Percentiles rank a stretch among this genome's conserved stretches.
Conservation (phyloP, 2,113 vertebrate species). For the Amazona vittata region DNA sequence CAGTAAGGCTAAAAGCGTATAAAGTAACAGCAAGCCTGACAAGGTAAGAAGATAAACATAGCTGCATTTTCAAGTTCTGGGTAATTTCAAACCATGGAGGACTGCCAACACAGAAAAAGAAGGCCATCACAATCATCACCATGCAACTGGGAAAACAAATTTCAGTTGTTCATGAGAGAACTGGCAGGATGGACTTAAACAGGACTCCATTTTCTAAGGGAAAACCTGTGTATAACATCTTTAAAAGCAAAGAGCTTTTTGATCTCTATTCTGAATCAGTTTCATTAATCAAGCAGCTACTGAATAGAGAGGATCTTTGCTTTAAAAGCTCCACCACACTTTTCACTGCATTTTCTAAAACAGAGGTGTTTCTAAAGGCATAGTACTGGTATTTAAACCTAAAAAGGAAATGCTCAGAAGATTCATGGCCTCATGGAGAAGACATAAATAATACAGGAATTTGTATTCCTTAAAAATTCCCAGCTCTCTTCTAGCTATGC, state of each 20-base stretch:
- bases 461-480: neutral
- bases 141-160: neutral
- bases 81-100: neutral
- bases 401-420: neutral
- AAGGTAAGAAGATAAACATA: slow-evolving; percentile 1
- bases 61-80: neutral
- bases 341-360: neutral
- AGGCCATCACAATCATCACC: neutral
- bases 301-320: neutral
- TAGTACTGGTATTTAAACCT: neutral
- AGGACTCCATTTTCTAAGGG: neutral
- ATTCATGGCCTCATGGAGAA: neutral
- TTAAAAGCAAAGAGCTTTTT: neutral
- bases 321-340: neutral
- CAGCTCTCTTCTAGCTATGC: neutral
- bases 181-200: neutral
- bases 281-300: neutral
- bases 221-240: neutral
- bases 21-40: neutral
- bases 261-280: neutral
- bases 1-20: neutral
- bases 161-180: neutral
- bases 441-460: neutral
- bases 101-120: neutral
- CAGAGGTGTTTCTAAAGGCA: neutral